Evolutionary conservation across 2,797 vertebrate species (phyloP).

Genomic region (Pogoniulus pusillus): DNA sequence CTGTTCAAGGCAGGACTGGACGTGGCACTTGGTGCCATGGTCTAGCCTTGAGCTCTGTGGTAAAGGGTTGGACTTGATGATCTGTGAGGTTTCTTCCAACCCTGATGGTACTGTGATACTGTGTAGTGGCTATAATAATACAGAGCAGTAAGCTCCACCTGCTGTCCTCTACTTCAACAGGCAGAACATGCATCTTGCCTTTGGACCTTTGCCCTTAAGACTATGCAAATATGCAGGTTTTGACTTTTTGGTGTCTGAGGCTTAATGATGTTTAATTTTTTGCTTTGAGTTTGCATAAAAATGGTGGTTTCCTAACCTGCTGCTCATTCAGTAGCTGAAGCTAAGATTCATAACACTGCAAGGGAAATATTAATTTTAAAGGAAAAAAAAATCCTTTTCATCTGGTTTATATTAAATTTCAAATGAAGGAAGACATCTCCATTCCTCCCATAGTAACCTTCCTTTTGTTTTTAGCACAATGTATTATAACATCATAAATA

Average conservation of each 20-base stretch:
- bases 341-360: slow-evolving; percentile 2
- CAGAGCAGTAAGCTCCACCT: neutral
- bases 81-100: too few relatives aligned
- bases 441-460: slow-evolving; percentile 10
- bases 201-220: neutral
- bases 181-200: neutral
- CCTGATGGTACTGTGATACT: too few relatives aligned
- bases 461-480: slow-evolving; percentile 64
- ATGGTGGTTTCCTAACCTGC: neutral
- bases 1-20: too few relatives aligned
- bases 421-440: slow-evolving; percentile 47
- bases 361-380: slow-evolving; percentile 54
- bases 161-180: neutral
- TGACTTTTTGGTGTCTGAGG: neutral
- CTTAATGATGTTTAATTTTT: neutral
- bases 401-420: slow-evolving; percentile 60
- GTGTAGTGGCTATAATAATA: neutral
- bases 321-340: neutral
- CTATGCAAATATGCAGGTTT: neutral
- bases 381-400: slow-evolving; percentile 54
- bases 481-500: slow-evolving; percentile 54
- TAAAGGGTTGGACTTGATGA: too few relatives aligned
- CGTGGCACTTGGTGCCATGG: too few relatives aligned
- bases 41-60: too few relatives aligned
- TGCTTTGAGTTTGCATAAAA: neutral